These are phyloP conservation scores for Setophaga kirtlandii DNA, from an alignment of 2,113 vertebrate species.

Conservation along the genomic window DNA sequence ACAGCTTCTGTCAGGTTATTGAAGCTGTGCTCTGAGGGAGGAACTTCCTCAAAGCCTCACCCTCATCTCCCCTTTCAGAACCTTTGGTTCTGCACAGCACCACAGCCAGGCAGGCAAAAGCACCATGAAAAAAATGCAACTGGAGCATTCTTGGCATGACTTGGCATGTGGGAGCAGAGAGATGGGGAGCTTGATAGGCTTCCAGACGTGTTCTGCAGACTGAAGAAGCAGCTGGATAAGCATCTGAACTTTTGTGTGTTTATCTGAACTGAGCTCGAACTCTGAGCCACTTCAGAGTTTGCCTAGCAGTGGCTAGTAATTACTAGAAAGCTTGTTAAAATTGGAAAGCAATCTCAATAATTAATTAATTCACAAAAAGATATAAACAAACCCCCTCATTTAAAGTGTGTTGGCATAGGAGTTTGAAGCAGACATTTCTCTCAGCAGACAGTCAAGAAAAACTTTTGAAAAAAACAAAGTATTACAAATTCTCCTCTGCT, in stretches of 20 bases:
- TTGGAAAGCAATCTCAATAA: neutral
- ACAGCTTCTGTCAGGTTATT: neutral
- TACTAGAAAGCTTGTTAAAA: constrained; percentile 46
- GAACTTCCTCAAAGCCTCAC: neutral
- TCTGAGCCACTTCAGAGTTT: neutral
- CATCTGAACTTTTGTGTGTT: constrained; percentile 58
- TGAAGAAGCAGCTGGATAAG: constrained; percentile 44
- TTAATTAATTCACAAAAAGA: neutral
- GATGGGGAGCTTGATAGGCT: constrained; percentile 25
- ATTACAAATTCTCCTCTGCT: neutral
- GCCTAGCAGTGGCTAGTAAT: constrained; percentile 9
- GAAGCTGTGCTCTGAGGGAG: neutral
- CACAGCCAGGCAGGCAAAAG: neutral
- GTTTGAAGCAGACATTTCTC: neutral
- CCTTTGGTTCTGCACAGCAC: neutral
- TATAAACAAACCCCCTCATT: neutral
- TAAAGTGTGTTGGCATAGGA: neutral
- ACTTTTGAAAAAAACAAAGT: neutral
- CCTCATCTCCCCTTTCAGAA: neutral
- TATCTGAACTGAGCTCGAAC: constrained; percentile 49
- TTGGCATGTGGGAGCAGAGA: neutral
- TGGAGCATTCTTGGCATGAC: constrained; percentile 25
- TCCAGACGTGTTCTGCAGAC: neutral
- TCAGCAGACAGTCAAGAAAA: neutral
- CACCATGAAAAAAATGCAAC: neutral